Base-by-base conservation (phyloP, 2,888 invertebrate genomes). In the Imbricaverruca yamaguchii region DNA sequence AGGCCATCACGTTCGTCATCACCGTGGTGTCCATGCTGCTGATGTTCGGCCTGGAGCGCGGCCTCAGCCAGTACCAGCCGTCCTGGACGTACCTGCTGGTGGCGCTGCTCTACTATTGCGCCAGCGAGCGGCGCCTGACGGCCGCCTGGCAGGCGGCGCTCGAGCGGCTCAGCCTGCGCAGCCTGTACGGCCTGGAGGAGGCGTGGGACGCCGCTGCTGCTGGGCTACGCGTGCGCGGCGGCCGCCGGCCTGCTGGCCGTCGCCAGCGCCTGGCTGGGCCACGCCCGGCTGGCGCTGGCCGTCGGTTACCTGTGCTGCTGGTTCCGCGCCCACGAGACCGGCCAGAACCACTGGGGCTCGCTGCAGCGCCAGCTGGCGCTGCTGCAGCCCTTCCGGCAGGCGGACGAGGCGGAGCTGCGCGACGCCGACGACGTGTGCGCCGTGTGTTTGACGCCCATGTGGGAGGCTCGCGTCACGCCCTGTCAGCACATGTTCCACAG, bases 401-500 rank as follows among this genome's bases (percentile, higher is more conserved):
- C 93, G 53, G 91, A 91, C 6, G 82, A 86, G 0, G 91, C 91
- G 15, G 93, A 93, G 85, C 89, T 94, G 67, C 88, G 89, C 18
- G 90, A 90, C 77, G 90, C 92, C 82, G 93, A 93, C 85, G 93
- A 94, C 85, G 92, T 93, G 0, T 94, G 94, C 86, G 92, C 93
- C 0, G 92, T 94, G 8, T 94, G 94, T 85, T 89, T 94, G 65
- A 91, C 90, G 83, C 86, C 88, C 1, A 93, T 93, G 93, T 88
- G 88, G 81, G 90, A 91, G 12, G 93, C 93, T 0, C 89, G 93
- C 67, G 91, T 93, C 15, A 93, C 93, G 0, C 93, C 93, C 0
- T 94, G 94, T 86, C 92, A 92, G 80, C 94, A 94, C 86, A 90
- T 92, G 86, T 94, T 93, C 87, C 94, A 94, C 86, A 92, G 92